Conservation (phyloP, 1,140 invertebrate species). For the Drosophila nasuta region DNA sequence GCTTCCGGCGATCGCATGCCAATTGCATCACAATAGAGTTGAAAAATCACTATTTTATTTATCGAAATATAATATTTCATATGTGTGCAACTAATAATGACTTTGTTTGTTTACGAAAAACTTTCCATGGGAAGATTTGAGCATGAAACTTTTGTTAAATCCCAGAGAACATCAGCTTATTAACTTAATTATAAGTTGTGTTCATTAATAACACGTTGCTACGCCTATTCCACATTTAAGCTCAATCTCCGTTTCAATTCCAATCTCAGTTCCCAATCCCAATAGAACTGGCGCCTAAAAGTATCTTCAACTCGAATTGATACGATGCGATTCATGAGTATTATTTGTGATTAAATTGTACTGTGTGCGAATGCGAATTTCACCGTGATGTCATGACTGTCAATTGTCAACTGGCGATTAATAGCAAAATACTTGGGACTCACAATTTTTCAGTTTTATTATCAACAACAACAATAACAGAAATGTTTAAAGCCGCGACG, state of each 20-base stretch:
- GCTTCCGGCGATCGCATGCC: not conserved
- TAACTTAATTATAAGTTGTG: constrained; percentile 69
- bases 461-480: constrained; percentile 16
- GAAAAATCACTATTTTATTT: not conserved
- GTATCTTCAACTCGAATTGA: not conserved
- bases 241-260: not conserved
- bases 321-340: not conserved
- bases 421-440: not conserved
- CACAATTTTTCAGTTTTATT: constrained; percentile 42
- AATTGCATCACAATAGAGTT: not conserved
- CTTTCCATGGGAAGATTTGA: constrained; percentile 68
- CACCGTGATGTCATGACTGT: constrained; percentile 67
- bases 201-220: constrained; percentile 63
- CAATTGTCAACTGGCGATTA: constrained; percentile 47
- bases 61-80: not conserved
- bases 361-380: constrained; percentile 39
- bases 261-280: not conserved
- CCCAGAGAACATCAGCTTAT: constrained; percentile 40
- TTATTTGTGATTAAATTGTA: constrained; percentile 4
- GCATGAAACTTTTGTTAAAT: constrained; percentile 13
- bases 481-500: constrained; percentile 1
- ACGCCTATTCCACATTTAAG: constrained; percentile 3
- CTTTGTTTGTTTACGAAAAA: constrained; percentile 35
- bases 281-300: not conserved
- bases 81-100: constrained; percentile 14